A percentile compares a stretch with the other conserved stretches of the same genome.
These are phyloP conservation scores for Mechanitis messenoides DNA, from an alignment of 2,888 invertebrate genomes.

Conservation along the genomic window DNA sequence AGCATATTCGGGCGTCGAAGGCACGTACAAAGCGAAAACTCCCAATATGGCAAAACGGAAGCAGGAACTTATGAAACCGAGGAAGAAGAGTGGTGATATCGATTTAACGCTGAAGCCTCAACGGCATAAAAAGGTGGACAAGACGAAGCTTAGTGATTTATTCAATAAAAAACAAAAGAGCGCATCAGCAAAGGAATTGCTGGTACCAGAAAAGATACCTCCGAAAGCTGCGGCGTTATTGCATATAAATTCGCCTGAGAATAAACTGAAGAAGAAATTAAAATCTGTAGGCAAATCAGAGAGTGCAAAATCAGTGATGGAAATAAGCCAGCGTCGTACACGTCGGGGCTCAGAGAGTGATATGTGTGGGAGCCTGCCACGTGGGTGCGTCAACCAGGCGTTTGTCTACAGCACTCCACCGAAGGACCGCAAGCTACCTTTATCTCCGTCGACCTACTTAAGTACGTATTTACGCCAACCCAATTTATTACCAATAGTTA, in stretches of 20 bases:
- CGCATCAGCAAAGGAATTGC: conserved; percentile 60
- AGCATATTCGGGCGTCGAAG: conserved; percentile 65
- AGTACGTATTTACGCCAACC: conserved; percentile 57
- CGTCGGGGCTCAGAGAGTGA: conserved; percentile 70
- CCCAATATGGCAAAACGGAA: conserved; percentile 67
- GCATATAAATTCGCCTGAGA: conserved; percentile 73
- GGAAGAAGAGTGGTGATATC: conserved; percentile 64
- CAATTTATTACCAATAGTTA: conserved; percentile 9
- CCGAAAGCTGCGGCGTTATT: conserved; percentile 79
- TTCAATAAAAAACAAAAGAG: conserved; percentile 70
- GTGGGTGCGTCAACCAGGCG: conserved; percentile 65
- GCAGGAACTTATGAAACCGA: conserved; percentile 50
- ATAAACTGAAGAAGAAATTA: conserved; percentile 56
- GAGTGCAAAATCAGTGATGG: conserved; percentile 58
- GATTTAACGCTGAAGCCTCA: conserved; percentile 64
- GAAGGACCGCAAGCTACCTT: conserved; percentile 63
- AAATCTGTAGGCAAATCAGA: conserved; percentile 64
- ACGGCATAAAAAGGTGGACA: conserved; percentile 59
- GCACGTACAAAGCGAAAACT: conserved; percentile 67
- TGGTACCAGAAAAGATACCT: conserved; percentile 73
- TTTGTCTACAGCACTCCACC: conserved; percentile 74
- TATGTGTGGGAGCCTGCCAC: conserved; percentile 49
- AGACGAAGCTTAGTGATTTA: conserved; percentile 66
- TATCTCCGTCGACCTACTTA: conserved; percentile 64
- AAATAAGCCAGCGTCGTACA: conserved; percentile 48